phyloP scores from a whole-genome alignment of 2,797 vertebrate species.

The Sebastes hubbsi region DNA sequence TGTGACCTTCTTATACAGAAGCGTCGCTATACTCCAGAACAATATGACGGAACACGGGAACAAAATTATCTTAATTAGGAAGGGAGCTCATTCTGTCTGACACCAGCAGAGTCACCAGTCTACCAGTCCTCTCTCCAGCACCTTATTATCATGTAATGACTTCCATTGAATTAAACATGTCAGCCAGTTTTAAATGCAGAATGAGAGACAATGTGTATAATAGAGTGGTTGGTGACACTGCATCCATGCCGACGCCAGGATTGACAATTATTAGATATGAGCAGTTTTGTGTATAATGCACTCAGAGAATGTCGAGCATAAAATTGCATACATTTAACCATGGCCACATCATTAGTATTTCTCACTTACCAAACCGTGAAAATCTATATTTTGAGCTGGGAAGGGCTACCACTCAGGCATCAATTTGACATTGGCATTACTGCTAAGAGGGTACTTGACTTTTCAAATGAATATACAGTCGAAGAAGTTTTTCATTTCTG shows the following conservation, averaged over 20 bases:
- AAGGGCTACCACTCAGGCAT: constrained; percentile 27
- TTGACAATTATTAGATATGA: constrained; percentile 37
- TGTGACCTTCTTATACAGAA: constrained; percentile 70
- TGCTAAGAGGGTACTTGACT: constrained; percentile 31
- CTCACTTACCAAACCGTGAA: constrained; percentile 30
- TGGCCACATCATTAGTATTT: constrained; percentile 50
- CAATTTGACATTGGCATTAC: constrained; percentile 50
- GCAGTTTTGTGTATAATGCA: constrained; percentile 30
- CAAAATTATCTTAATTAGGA: constrained; percentile 79
- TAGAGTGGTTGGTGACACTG: constrained; percentile 28
- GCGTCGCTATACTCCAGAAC: constrained; percentile 51
- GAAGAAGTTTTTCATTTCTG: constrained; percentile 34
- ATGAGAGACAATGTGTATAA: constrained; percentile 39
- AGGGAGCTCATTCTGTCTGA: constrained; percentile 69
- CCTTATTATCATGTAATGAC: constrained; percentile 74
- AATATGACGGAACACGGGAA: constrained; percentile 70
- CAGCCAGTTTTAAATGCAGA: constrained; percentile 52
- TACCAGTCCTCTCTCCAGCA: constrained; percentile 54
- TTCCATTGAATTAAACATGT: constrained; percentile 72
- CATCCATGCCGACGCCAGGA: constrained; percentile 3
- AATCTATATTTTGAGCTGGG: constrained; percentile 37
- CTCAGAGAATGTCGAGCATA: constrained; percentile 23
- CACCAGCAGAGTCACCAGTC: constrained; percentile 69
- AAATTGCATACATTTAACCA: constrained; percentile 50
- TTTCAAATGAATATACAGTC: constrained; percentile 31